Evolutionary conservation across 1,140 invertebrate species (phyloP).

Genomic region (Schlechtendalia chinensis): DNA sequence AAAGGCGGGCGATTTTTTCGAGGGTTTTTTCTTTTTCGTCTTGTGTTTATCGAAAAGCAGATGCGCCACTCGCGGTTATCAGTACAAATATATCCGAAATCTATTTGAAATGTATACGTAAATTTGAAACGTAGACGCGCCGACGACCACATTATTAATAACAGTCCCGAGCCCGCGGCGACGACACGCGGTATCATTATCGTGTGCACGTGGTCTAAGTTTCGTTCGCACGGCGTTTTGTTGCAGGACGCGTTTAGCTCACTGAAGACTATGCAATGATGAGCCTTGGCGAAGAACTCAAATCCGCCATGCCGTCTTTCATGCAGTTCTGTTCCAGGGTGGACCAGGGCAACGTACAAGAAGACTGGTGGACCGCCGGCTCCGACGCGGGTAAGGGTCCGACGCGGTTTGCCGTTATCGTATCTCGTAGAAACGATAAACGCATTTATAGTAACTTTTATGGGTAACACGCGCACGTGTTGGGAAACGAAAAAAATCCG

Average conservation of each 20-base stretch:
- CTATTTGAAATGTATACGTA: no score
- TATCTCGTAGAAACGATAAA: neutral
- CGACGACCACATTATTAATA: no score
- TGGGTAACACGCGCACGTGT: no score
- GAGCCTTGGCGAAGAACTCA: constrained; percentile 43
- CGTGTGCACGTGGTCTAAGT: no score
- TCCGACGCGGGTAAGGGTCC: constrained; percentile 33
- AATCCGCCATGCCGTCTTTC: constrained; percentile 43
- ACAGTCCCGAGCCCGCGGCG: no score
- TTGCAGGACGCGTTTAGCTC: neutral
- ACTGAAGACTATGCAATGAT: constrained; percentile 39
- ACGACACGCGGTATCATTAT: no score
- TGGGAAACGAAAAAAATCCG: constrained; percentile 41
- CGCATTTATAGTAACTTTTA: no score
- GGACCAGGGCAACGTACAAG: neutral
- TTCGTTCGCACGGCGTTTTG: neutral
- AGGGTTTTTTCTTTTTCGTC: no score
- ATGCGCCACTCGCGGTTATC: neutral
- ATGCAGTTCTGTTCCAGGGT: constrained; percentile 45
- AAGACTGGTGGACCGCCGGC: constrained; percentile 33
- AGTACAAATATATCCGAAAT: no score
- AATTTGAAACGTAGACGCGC: no score
- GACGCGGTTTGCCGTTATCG: neutral
- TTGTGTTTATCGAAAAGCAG: neutral
- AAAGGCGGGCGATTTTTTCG: neutral